phyloP scores from a whole-genome alignment of 2,113 vertebrate species.

The Alosa alosa region DNA sequence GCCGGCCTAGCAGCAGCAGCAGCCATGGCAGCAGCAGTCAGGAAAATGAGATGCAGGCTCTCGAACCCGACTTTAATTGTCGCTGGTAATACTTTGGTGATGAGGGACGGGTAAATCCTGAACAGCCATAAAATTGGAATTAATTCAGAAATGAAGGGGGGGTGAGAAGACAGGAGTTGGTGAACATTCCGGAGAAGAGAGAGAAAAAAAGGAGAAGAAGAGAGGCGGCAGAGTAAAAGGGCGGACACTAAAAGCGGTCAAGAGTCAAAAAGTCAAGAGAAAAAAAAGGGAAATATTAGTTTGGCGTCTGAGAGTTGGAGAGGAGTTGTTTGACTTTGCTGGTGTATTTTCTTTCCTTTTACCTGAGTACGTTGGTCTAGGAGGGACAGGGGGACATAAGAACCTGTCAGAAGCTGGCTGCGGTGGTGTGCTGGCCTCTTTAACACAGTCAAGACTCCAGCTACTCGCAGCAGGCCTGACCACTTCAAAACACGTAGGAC shows the following conservation, averaged over 20 bases:
- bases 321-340: background rate
- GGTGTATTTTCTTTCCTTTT: conserved; percentile 48
- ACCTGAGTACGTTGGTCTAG: conserved; percentile 90
- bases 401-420: conserved; percentile 80
- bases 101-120: background rate
- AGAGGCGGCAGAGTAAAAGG: background rate
- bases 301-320: conserved; percentile 16
- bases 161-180: background rate
- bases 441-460: conserved; percentile 97
- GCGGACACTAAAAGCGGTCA: conserved; percentile 23
- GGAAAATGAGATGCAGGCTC: background rate
- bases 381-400: conserved; percentile 89
- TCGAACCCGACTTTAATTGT: background rate
- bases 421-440: conserved; percentile 79
- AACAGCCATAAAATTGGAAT: background rate
- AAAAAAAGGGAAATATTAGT: conserved; percentile 57
- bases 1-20: background rate
- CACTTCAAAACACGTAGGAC: conserved; percentile 72
- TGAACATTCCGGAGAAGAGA: background rate
- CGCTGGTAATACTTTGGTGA: background rate
- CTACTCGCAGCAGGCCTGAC: conserved; percentile 88
- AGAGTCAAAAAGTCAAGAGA: conserved; percentile 41
- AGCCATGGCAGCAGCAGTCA: background rate
- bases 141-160: background rate
- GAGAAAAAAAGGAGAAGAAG: background rate